phyloP scores from a whole-genome alignment of 2,888 invertebrate genomes.

The Taphrorychus bicolor region DNA sequence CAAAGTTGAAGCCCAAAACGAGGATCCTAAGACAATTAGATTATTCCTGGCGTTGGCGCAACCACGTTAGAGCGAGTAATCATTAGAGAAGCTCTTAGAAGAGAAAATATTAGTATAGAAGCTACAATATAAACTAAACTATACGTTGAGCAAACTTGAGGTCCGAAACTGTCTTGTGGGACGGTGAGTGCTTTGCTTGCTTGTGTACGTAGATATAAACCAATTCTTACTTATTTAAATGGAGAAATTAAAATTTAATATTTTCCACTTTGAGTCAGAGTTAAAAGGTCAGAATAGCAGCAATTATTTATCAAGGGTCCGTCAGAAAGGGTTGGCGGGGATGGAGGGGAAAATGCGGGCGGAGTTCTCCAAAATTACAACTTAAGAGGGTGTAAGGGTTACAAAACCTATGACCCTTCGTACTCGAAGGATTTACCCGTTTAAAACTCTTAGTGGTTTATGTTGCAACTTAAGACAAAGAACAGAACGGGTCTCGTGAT shows the following conservation, averaged over 20 bases:
- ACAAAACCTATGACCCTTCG: conserved; percentile 45
- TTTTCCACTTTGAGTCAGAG: neutral
- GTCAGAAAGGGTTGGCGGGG: neutral
- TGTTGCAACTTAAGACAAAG: conserved; percentile 38
- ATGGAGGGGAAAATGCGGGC: conserved; percentile 34
- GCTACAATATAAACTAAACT: conserved; percentile 47
- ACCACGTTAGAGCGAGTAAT: conserved; percentile 35
- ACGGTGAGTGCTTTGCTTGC: conserved; percentile 43
- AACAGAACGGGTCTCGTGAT: conserved; percentile 23
- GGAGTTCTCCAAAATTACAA: conserved; percentile 49
- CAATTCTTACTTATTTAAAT: neutral
- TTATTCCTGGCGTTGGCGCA: conserved; percentile 30
- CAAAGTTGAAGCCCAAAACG: conserved; percentile 20
- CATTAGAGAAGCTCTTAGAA: conserved; percentile 39
- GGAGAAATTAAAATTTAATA: neutral
- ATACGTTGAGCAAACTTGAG: conserved; percentile 46
- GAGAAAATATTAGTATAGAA: conserved; percentile 48
- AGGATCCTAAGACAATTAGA: conserved; percentile 33
- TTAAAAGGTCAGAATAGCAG: neutral
- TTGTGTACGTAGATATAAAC: neutral
- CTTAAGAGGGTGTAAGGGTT: conserved; percentile 50
- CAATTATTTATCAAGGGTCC: neutral
- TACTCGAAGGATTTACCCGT: conserved; percentile 28
- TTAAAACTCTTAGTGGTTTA: conserved; percentile 37
- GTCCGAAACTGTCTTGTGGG: conserved; percentile 43